Percentiles rank a stretch among this genome's conserved stretches.
Conservation (phyloP, 92 coral and sea anemone genomes). For the Desmophyllum pertusum region DNA sequence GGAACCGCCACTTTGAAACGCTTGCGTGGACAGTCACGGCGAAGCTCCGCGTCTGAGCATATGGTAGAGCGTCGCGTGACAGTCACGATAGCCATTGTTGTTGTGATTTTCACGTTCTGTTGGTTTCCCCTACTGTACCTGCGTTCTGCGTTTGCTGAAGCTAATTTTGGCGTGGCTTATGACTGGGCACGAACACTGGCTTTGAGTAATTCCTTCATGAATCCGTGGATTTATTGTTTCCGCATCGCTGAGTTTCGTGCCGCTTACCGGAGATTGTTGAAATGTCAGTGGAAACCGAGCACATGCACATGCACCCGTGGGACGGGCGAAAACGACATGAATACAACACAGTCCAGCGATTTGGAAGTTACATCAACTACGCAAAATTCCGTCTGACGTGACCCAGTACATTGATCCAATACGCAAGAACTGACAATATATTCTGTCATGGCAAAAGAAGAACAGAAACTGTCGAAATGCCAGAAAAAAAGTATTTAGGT, state of each 20-base stretch:
- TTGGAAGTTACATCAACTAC: neutral
- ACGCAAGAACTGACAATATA: neutral
- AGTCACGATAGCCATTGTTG: conserved; percentile 71
- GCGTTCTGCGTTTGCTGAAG: conserved; percentile 64
- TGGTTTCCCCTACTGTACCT: conserved; percentile 79
- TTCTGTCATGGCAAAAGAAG: neutral
- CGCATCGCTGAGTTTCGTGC: conserved; percentile 82
- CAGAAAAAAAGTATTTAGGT: neutral
- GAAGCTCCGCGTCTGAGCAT: conserved; percentile 21
- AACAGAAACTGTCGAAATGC: neutral
- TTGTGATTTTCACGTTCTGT: conserved; percentile 61
- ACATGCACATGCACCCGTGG: neutral
- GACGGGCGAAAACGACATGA: conserved; percentile 4
- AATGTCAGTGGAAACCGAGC: conserved; percentile 65
- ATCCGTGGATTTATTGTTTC: conserved; percentile 87
- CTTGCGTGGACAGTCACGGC: conserved; percentile 38
- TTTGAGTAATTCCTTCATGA: conserved; percentile 74
- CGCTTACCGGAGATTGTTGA: conserved; percentile 67
- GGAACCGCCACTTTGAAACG: conserved; percentile 42
- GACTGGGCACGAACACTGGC: conserved; percentile 90
- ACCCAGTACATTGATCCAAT: too few relatives aligned
- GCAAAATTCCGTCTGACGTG: neutral
- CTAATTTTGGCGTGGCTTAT: conserved; percentile 68
- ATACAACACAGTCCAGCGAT: conserved; percentile 14
- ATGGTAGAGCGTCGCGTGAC: conserved; percentile 76